A percentile compares a stretch with the other conserved stretches of the same genome.
phyloP scores from a whole-genome alignment of 2,888 invertebrate genomes.

The Rambutsinella grinnellia region DNA sequence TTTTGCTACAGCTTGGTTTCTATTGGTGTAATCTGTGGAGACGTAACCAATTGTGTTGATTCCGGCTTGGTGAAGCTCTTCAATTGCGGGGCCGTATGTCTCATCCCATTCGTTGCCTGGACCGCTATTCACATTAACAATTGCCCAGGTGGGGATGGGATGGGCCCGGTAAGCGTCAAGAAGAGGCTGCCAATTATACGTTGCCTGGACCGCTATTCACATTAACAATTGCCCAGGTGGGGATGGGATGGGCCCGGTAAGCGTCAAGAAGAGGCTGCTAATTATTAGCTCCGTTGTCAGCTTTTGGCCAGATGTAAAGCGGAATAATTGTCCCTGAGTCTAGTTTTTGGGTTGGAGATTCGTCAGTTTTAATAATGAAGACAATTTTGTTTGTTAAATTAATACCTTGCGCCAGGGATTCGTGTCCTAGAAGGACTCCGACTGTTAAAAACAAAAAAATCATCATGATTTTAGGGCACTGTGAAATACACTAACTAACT shows the following conservation, averaged over 20 bases:
- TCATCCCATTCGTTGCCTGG: conserved; percentile 32
- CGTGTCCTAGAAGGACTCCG: too few species aligned
- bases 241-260: conserved; percentile 39
- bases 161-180: conserved; percentile 43
- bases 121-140: conserved; percentile 59
- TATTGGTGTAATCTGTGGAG: conserved; percentile 44
- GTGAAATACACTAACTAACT: too few species aligned
- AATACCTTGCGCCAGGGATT: too few species aligned
- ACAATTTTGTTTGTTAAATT: too few species aligned
- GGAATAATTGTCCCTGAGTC: conserved; percentile 61
- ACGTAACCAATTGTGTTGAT: conserved; percentile 62
- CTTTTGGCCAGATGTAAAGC: conserved; percentile 57
- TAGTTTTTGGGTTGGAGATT: too few species aligned
- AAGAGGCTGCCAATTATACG: conserved; percentile 58
- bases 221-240: conserved; percentile 63
- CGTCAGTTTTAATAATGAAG: too few species aligned
- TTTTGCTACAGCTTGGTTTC: conserved; percentile 22
- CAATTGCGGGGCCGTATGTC: conserved; percentile 43
- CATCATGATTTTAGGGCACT: too few species aligned
- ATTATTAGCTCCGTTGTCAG: conserved; percentile 40
- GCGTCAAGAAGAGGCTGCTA: conserved; percentile 57
- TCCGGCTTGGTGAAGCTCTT: conserved; percentile 34
- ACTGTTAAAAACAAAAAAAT: too few species aligned
- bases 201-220: conserved; percentile 59
- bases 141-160: conserved; percentile 60